A percentile compares a stretch with the other conserved stretches of the same genome.
Conservation (phyloP, 2,888 invertebrate genomes). For the Erannis defoliaria region DNA sequence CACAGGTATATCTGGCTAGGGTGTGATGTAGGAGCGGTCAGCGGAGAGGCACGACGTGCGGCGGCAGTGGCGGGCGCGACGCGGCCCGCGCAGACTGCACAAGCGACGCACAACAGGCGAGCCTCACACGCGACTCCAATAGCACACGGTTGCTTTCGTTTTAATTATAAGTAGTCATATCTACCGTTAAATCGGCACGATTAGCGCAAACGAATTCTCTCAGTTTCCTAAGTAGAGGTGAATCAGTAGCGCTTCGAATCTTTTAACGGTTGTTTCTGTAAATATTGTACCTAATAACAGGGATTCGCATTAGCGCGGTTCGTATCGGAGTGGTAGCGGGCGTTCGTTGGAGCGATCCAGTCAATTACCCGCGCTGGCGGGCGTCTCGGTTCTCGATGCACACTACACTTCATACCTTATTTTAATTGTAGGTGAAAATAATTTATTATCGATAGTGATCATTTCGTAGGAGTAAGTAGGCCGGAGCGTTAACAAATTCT, state of each 20-base stretch:
- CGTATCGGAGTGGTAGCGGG: constrained; percentile 65
- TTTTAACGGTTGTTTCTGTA: constrained; percentile 70
- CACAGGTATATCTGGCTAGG: background rate
- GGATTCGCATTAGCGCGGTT: constrained; percentile 77
- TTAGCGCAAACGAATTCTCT: constrained; percentile 77
- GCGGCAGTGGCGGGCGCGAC: constrained; percentile 31
- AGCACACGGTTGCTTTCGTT: constrained; percentile 82
- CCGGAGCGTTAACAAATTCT: constrained; percentile 84
- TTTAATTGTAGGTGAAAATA: constrained; percentile 84
- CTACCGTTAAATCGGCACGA: constrained; percentile 75
- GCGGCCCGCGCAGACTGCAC: constrained; percentile 52
- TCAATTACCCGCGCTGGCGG: constrained; percentile 80
- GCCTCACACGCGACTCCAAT: constrained; percentile 76
- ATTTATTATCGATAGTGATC: constrained; percentile 85
- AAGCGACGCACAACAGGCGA: constrained; percentile 76
- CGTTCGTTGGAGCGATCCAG: constrained; percentile 72
- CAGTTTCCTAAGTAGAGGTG: constrained; percentile 83
- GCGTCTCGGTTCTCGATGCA: constrained; percentile 69
- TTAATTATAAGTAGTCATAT: constrained; percentile 82
- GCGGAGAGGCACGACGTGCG: background rate
- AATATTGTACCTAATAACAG: constrained; percentile 77
- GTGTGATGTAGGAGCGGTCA: background rate
- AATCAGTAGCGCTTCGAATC: constrained; percentile 83
- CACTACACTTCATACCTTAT: constrained; percentile 80
- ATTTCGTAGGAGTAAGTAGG: constrained; percentile 85